Base-by-base conservation (phyloP, 2,888 invertebrate species). In the Homarus gammarus region DNA sequence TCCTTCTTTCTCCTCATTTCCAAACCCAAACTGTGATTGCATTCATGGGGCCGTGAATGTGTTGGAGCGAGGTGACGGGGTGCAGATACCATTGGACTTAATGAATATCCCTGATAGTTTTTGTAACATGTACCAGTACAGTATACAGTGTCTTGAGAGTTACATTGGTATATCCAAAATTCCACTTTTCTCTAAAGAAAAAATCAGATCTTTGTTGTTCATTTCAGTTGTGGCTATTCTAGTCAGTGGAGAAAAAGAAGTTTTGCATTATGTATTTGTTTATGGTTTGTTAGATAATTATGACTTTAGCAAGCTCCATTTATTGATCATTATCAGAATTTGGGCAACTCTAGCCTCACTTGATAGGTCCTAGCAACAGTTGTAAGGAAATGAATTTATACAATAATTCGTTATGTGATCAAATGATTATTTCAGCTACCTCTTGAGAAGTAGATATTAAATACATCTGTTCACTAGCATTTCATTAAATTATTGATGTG, bases 21-120 rank as follows among this genome's bases (percentile, higher is more conserved):
- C 73, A 36, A 75, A 75, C 40, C n/a, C 27, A 75, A 75, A 75
- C 73, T 38, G 73, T 75, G 73, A 38, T 75, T 12, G 40, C 73
- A 75, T 75, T 75, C 38, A 22, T 27, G 73, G 40, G 73, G 36
- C 27, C 40, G n/a, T 38, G 38, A 75, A 40, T 75, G 73, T 73
- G 38, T 38, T 38, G 38, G 38, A 38, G 73, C 73, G 38, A 40
- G 40, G 73, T 22, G 73, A 73, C 40, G n/a, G 73, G 70, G 40
- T 40, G 40, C 5, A 36, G 73, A 31, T 73, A 8, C 22, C 38
- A 38, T n/a, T 18, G 1, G 22, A 22, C n/a, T 40, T 27, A 36
- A 40, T 40, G 12, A 73, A 2, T 12, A 3, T 44, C 12, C 44
- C 0, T 70, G 27, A 70, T 1, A 27, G 0, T n/a, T n/a, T n/a